Evolutionary conservation across 2,797 vertebrate species (phyloP), one percentile per base, ranked within the genome.

Genomic region (Poecile montanus): DNA sequence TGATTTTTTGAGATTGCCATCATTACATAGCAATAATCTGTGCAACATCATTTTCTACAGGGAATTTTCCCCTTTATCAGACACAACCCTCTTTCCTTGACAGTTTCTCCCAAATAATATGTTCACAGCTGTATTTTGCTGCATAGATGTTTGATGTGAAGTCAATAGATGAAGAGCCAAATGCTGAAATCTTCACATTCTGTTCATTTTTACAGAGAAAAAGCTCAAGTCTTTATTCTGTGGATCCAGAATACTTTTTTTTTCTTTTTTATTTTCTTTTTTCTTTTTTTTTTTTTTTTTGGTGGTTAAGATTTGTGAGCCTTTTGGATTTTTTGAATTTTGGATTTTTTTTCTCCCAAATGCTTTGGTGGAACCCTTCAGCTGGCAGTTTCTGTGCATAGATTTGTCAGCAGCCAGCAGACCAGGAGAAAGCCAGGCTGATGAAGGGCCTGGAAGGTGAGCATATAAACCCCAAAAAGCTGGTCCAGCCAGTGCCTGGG

Each of bases 1-100:
- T 66, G 77, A 42, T 72, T 79, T 89, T 79, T 75, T 68, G 22
- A 91, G 77, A 56, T 84, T 91, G 88, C 45, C 48, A 67, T 81
- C 66, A 50, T 79, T 85, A 63, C 30, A 34, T 4, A 72, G 62
- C 40, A 84, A 30, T 72, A 78, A 75, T 65, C 54, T 73, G 12
- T 89, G 50, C n/a, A 63, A 13, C 26, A 6, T 57, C 44, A 27
- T 82, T 94, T 92, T 85, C 53, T 44, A 3, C 50, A 57, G 44
- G 60, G n/a, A 51, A n/a, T 62, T 84, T 73, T 75, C 36, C 57
- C 29, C 67, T 63, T 79, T 86, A 53, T 68, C 40, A 73, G 40
- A 40, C 17, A 54, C 16, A 40, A 10, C 62, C 27, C 56, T 83
- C 29, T 68, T 88, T 68, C 32, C 36, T 44, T 82, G 72, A 34